Conservation (phyloP, 1,140 invertebrate species). For the Pogonomyrmex californicus region DNA sequence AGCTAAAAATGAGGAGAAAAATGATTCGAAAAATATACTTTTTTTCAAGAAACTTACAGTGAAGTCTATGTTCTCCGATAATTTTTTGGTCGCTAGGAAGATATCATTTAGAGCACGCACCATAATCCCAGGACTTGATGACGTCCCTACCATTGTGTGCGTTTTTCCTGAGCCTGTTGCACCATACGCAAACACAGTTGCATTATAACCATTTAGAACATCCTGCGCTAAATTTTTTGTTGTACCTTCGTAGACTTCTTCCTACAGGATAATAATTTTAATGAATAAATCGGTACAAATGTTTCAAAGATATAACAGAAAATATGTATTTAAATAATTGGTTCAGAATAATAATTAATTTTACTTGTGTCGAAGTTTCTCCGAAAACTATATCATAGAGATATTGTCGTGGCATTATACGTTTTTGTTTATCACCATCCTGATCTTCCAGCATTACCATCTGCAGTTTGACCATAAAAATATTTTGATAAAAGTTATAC, state of each 20-base stretch:
- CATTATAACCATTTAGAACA: constrained; percentile 97
- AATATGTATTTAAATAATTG: constrained; percentile 9
- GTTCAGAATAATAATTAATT: constrained; percentile 38
- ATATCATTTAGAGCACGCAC: constrained; percentile 94
- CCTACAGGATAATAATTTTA: constrained; percentile 85
- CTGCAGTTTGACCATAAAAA: constrained; percentile 79
- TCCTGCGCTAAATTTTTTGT: constrained; percentile 95
- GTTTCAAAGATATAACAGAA: not conserved
- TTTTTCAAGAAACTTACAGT: constrained; percentile 85
- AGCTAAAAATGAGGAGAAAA: not conserved
- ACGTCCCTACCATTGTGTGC: constrained; percentile 94
- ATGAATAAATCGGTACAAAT: not conserved
- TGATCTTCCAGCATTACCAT: constrained; percentile 90
- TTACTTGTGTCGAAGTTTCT: constrained; percentile 91
- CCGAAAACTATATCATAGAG: constrained; percentile 95
- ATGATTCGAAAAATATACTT: not conserved
- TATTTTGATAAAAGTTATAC: not conserved
- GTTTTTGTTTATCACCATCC: constrained; percentile 89
- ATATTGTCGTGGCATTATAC: constrained; percentile 91
- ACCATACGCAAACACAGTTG: constrained; percentile 98
- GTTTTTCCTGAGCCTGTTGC: constrained; percentile 97
- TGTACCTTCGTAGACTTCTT: constrained; percentile 94
- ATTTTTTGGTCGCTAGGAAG: constrained; percentile 89
- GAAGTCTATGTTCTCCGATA: constrained; percentile 87
- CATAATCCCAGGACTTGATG: constrained; percentile 94